These are phyloP conservation scores for Pyrocoelia pectoralis DNA, from an alignment of 2,888 invertebrate species.

Conservation along the genomic window DNA sequence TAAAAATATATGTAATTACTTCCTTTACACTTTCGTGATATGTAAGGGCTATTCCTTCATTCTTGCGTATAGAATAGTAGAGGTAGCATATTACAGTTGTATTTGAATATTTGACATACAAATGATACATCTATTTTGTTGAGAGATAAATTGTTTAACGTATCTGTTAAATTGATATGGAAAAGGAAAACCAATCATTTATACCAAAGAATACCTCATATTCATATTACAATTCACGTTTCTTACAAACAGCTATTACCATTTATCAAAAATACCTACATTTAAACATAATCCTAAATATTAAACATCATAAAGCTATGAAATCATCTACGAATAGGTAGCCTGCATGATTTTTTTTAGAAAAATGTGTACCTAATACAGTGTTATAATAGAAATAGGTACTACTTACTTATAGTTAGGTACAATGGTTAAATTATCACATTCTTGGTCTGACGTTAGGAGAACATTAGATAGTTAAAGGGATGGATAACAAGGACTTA, in stretches of 20 bases:
- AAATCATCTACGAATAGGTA: not conserved
- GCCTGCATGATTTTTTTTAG: not conserved
- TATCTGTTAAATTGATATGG: too few species aligned
- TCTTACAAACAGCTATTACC: not conserved
- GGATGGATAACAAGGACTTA: conserved; percentile 12
- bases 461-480: conserved; percentile 7
- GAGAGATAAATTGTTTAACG: too few species aligned
- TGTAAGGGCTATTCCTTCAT: too few species aligned
- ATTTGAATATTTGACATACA: too few species aligned
- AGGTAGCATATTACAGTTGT: too few species aligned
- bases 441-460: conserved; percentile 33
- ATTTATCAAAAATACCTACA: not conserved
- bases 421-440: conserved; percentile 27
- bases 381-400: not conserved
- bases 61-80: too few species aligned
- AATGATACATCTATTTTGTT: too few species aligned
- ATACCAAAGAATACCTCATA: too few species aligned
- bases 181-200: too few species aligned
- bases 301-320: not conserved
- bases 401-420: conserved; percentile 2
- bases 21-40: too few species aligned
- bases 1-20: too few species aligned
- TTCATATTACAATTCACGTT: too few species aligned
- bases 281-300: not conserved
- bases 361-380: not conserved